Percentiles rank a stretch among this genome's conserved stretches.
Evolutionary conservation across 2,888 invertebrate species (phyloP).

Genomic region (Bellardia pandia): DNA sequence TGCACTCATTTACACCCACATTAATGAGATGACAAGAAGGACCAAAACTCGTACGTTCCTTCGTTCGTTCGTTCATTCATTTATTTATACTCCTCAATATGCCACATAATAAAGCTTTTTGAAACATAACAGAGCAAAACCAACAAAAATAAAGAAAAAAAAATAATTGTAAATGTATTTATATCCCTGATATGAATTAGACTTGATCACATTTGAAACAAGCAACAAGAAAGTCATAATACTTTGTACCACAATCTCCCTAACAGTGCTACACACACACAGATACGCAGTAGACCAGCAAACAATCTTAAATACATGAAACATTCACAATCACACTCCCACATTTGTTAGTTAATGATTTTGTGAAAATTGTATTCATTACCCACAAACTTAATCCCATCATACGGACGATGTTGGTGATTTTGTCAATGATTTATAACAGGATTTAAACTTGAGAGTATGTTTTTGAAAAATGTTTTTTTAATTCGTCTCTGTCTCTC

Average conservation of each 20-base stretch:
- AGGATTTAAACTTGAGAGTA: conserved; percentile 39
- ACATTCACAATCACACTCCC: conserved; percentile 48
- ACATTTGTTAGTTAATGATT: conserved; percentile 55
- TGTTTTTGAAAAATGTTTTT: conserved; percentile 19
- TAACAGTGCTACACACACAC: background rate
- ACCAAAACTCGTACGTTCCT: background rate
- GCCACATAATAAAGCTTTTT: background rate
- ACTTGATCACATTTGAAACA: conserved; percentile 32
- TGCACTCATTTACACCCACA: background rate
- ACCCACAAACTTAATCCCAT: conserved; percentile 59
- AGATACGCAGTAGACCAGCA: background rate
- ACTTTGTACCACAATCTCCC: background rate
- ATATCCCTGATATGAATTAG: background rate
- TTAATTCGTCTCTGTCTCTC: background rate
- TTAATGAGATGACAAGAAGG: conserved; percentile 7
- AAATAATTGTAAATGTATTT: conserved; percentile 13
- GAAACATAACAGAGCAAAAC: background rate
- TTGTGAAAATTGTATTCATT: conserved; percentile 63
- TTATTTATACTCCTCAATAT: background rate
- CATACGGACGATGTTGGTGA: conserved; percentile 42
- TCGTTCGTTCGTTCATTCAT: background rate
- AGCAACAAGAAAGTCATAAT: conserved; percentile 4
- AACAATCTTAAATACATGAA: conserved; percentile 1
- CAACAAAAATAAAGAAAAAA: too few species aligned
- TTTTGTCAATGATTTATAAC: conserved; percentile 67